Conservation (phyloP, 2,113 vertebrate genomes). For the Stictonetta naevosa region DNA sequence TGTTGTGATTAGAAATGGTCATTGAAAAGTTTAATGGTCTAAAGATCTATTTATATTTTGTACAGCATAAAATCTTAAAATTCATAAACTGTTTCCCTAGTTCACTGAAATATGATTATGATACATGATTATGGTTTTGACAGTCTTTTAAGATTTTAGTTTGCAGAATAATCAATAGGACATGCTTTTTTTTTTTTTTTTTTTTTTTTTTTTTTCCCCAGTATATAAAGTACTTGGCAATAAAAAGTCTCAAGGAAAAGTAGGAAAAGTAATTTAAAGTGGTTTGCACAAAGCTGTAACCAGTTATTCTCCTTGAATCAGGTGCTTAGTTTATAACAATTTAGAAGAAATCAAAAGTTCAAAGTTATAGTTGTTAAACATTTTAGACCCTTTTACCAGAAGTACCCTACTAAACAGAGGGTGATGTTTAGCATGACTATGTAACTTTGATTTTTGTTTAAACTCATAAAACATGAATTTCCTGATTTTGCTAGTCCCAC, state of each 20-base stretch:
- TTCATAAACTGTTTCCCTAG: neutral
- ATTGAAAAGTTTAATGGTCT: neutral
- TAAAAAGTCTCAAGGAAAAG: neutral
- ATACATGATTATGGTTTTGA: neutral
- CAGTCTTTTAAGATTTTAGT: neutral
- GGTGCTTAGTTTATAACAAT: constrained; percentile 30
- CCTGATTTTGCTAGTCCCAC: constrained; percentile 71
- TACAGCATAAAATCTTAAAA: neutral
- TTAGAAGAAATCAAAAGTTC: constrained; percentile 26
- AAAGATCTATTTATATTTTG: neutral
- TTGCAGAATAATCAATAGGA: neutral
- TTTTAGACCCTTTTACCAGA: constrained; percentile 29
- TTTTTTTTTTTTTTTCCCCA: rapidly evolving
- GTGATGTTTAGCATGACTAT: constrained; percentile 45
- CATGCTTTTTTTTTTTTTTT: neutral
- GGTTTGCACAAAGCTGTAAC: neutral
- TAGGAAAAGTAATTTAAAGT: neutral
- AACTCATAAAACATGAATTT: constrained; percentile 71
- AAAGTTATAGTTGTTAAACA: constrained; percentile 25
- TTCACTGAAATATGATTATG: neutral
- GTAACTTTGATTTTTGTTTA: constrained; percentile 66
- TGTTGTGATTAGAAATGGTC: neutral
- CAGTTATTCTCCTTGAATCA: neutral
- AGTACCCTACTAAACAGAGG: neutral
- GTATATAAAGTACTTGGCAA: neutral